phyloP scores from a whole-genome alignment of 2,888 invertebrate genomes.

The Pseudanteris insignis region DNA sequence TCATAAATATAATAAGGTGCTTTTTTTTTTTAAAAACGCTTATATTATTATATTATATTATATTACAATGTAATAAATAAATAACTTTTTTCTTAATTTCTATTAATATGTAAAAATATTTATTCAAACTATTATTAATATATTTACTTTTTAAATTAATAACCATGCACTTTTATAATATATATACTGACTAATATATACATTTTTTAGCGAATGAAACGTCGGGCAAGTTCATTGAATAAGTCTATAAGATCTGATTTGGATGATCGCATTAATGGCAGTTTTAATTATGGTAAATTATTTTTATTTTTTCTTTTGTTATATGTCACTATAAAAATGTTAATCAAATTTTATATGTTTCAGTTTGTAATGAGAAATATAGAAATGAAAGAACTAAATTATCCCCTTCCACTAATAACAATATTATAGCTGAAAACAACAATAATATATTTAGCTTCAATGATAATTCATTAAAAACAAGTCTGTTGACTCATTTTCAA shows the following conservation, averaged over 20 bases:
- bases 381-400: neutral
- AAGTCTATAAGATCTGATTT: neutral
- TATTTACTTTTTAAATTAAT: too few species aligned
- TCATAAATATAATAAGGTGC: too few species aligned
- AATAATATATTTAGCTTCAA: too few species aligned
- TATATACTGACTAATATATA: too few species aligned
- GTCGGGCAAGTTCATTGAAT: neutral
- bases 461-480: too few species aligned
- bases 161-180: too few species aligned
- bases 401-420: neutral
- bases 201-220: constrained; percentile 2
- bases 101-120: neutral
- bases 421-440: too few species aligned
- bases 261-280: neutral
- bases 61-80: too few species aligned
- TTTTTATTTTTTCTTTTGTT: neutral
- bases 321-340: neutral
- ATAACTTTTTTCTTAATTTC: neutral
- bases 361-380: neutral
- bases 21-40: neutral
- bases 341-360: neutral
- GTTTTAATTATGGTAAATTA: neutral
- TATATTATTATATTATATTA: too few species aligned
- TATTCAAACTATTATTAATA: too few species aligned
- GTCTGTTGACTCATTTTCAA: too few species aligned